Evolutionary conservation across 92 coral and sea anemone genomes (phyloP).

Genomic region (Paramuricea clavata): DNA sequence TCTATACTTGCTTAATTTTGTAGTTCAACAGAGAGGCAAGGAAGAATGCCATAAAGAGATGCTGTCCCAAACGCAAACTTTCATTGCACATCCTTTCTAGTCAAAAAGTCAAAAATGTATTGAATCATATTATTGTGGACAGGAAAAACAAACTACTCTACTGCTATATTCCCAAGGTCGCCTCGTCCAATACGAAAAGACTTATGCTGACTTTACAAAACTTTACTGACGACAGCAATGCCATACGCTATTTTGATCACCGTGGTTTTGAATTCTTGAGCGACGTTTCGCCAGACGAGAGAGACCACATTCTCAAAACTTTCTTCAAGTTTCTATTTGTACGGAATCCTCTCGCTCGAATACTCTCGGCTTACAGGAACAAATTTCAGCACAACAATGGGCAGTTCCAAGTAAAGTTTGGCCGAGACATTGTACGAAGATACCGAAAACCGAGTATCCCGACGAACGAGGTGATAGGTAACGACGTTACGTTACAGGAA

Average conservation of each 20-base stretch:
- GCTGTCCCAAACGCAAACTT: background rate
- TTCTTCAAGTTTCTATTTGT: conserved; percentile 60
- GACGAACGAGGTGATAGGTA: background rate
- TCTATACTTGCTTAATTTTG: no score
- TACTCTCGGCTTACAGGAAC: conserved; percentile 60
- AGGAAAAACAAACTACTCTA: conserved; percentile 49
- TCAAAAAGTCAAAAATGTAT: background rate
- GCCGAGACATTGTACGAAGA: conserved; percentile 19
- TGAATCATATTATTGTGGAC: conserved; percentile 33
- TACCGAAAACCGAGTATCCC: conserved; percentile 18
- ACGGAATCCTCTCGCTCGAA: conserved; percentile 53
- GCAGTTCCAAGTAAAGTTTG: conserved; percentile 31
- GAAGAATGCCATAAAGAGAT: background rate
- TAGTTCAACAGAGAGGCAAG: conserved; percentile 15
- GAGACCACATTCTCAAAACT: conserved; percentile 4
- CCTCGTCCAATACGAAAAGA: conserved; percentile 56
- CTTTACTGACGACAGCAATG: background rate
- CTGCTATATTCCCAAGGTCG: conserved; percentile 58
- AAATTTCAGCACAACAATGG: background rate
- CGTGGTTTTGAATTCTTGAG: conserved; percentile 36
- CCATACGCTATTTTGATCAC: conserved; percentile 23
- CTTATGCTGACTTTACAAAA: conserved; percentile 49
- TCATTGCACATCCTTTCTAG: background rate
- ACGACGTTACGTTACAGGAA: conserved; percentile 54
- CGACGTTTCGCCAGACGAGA: background rate